Conservation (phyloP, 2,113 vertebrate genomes). For the Neomonachus schauinslandi region DNA sequence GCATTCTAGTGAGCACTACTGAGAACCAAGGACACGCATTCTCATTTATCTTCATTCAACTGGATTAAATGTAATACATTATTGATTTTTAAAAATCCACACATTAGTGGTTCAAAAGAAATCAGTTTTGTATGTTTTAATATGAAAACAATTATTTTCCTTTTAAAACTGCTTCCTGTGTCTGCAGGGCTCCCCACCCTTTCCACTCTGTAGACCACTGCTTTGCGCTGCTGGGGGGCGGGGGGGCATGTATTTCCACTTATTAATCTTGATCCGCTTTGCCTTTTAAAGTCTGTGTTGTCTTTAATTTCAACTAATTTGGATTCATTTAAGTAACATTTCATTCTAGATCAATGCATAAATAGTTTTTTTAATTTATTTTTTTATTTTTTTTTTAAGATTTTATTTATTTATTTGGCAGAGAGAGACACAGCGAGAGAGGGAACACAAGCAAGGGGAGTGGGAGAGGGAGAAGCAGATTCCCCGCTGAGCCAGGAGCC, state of each 20-base stretch:
- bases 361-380: not conserved
- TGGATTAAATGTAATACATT: not conserved
- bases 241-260: not conserved
- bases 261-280: not conserved
- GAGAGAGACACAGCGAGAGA: no score
- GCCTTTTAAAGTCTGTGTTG: not conserved
- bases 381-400: no score
- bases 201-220: not conserved
- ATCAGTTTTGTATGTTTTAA: conserved; percentile 37
- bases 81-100: conserved; percentile 7
- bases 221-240: rapidly evolving
- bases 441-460: no score
- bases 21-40: rapidly evolving
- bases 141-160: conserved; percentile 55
- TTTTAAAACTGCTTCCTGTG: not conserved
- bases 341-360: conserved; percentile 42
- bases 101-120: conserved; percentile 7
- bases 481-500: no score
- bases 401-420: no score
- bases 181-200: not conserved
- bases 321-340: conserved; percentile 56
- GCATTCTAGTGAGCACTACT: rapidly evolving
- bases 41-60: not conserved
- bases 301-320: conserved; percentile 57
- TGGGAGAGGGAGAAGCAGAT: no score